These are phyloP conservation scores for Vimba vimba DNA, from an alignment of 2,113 vertebrate species.

Conservation along the genomic window DNA sequence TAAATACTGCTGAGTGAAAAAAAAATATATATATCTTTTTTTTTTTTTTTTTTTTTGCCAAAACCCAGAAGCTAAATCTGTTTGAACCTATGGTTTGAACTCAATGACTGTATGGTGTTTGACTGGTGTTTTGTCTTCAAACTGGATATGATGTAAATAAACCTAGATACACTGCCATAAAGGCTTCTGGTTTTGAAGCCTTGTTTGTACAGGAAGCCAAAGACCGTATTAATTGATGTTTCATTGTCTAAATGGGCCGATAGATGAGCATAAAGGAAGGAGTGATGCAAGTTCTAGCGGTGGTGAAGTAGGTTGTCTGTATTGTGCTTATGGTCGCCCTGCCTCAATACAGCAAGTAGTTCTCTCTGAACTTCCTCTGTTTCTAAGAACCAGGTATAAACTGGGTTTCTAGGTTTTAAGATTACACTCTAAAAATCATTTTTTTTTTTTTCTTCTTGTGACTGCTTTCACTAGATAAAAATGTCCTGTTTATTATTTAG, in stretches of 20 bases:
- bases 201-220: neutral
- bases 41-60: neutral
- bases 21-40: no score
- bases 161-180: neutral
- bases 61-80: neutral
- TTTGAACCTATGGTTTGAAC: neutral
- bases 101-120: neutral
- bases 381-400: neutral
- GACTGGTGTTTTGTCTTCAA: neutral
- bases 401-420: constrained; percentile 39
- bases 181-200: neutral
- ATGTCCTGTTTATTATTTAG: constrained; percentile 4
- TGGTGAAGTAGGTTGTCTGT: constrained; percentile 16
- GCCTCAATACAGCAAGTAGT: neutral
- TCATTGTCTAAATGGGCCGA: neutral
- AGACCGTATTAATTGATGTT: neutral
- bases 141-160: neutral
- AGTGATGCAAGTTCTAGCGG: neutral
- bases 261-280: neutral
- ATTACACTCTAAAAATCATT: neutral
- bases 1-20: neutral
- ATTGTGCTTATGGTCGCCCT: neutral
- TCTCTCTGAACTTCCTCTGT: neutral
- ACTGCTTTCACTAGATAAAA: neutral
- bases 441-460: neutral